Conservation (phyloP, 2,113 vertebrate species). For the Anarhynchus alexandrinus region DNA sequence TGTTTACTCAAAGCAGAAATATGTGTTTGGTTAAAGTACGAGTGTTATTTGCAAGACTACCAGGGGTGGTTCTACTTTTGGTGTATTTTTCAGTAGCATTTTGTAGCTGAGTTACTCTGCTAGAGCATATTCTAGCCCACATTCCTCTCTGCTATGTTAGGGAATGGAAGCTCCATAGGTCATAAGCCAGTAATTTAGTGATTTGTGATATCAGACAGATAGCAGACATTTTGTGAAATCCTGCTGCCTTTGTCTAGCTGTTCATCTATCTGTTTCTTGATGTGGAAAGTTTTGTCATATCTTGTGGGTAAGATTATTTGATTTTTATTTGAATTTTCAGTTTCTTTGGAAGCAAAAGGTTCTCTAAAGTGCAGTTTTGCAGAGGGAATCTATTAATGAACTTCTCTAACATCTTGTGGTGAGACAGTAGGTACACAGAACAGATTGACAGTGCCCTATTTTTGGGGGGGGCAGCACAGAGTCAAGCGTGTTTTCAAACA, state of each 20-base stretch:
- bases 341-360: not conserved
- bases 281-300: not conserved
- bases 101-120: not conserved
- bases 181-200: not conserved
- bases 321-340: not conserved
- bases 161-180: not conserved
- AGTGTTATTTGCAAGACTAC: not conserved
- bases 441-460: not conserved
- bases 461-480: not conserved
- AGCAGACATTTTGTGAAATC: not conserved
- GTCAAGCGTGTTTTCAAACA: not conserved
- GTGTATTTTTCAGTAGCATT: not conserved
- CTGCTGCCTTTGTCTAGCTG: not conserved
- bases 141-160: not conserved
- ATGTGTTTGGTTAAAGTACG: not conserved
- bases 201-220: not conserved
- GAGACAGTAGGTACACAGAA: not conserved
- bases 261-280: not conserved
- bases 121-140: not conserved
- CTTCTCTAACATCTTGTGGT: not conserved
- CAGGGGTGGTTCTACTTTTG: not conserved
- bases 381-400: not conserved
- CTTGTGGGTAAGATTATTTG: not conserved
- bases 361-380: not conserved
- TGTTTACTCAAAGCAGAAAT: conserved; percentile 7